Evolutionary conservation across 2,113 vertebrate genomes (phyloP), one percentile per base, ranked within the genome.

Genomic region (Beaufortia kweichowensis): DNA sequence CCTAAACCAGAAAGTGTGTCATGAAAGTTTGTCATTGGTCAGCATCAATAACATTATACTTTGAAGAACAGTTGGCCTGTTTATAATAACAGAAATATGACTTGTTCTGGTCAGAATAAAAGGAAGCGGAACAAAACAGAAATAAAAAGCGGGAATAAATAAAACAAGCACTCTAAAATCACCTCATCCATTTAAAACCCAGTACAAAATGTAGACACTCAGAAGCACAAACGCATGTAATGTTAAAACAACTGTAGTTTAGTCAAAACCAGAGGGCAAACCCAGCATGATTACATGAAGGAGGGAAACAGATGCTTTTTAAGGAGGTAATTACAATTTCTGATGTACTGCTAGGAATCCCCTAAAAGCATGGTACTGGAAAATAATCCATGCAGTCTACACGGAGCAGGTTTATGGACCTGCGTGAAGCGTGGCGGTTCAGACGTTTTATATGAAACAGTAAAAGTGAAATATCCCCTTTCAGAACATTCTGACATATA

Each of bases 301-400:
- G 55, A 76, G 67, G 62, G 33, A 74, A 76, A 68, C 56, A 60
- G 33, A 67, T 46, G 24, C 35, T 21, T 76, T 81, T 71, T 57
- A 74, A 48, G 39, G 60, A 57, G 35, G 71, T 60, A 46, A 78
- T 72, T 57, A 29, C 67, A 50, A 59, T 31, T 65, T 78, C 66
- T 21, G 64, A 76, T 23, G 55, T 62, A 65, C 50, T 31, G 43
- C 69, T 64, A 71, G 75, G 75, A 46, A 61, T 73, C 69, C 67
- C 69, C 61, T 76, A 79, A 81, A 80, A 65, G 71, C 77, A 83
- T 79, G 61, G 11, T 74, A 77, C 69, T 55, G 50, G 24, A 65
- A 77, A 70, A 46, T 46, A 33, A 70, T 64, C 50, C 63, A 62
- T 53, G 33, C 50, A 41, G 59, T 75, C n/a, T 62, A 61, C 56